phyloP scores from a whole-genome alignment of 2,888 invertebrate genomes.

The Sphaerophoria rueppellii region DNA sequence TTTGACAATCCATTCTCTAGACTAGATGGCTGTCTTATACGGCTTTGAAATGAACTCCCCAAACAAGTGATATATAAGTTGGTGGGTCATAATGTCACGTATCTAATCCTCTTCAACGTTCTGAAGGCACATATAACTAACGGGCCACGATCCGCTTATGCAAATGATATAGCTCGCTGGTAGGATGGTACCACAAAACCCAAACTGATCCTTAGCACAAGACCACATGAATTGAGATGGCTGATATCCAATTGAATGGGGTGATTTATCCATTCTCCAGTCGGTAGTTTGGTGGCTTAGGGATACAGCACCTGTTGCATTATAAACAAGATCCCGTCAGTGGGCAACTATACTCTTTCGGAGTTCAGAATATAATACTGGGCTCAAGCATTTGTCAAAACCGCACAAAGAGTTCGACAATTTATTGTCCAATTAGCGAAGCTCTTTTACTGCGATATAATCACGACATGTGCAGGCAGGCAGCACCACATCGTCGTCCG shows the following conservation, averaged over 20 bases:
- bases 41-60: background rate
- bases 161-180: constrained; percentile 36
- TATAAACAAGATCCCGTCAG: constrained; percentile 27
- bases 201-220: constrained; percentile 22
- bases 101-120: constrained; percentile 37
- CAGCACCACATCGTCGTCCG: background rate
- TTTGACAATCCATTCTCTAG: too few species aligned
- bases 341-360: constrained; percentile 25
- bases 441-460: constrained; percentile 35
- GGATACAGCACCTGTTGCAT: constrained; percentile 51
- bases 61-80: constrained; percentile 61
- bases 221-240: constrained; percentile 52
- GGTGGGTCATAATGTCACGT: constrained; percentile 71
- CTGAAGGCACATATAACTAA: constrained; percentile 62
- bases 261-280: constrained; percentile 29
- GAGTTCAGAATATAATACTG: constrained; percentile 59
- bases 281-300: background rate
- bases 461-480: constrained; percentile 6
- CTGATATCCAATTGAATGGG: constrained; percentile 25
- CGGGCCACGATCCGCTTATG: constrained; percentile 40
- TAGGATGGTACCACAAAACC: background rate
- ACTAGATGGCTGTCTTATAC: background rate
- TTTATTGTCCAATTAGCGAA: constrained; percentile 72
- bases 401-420: constrained; percentile 64
- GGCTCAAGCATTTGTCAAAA: constrained; percentile 67